A percentile compares a stretch with the other conserved stretches of the same genome.
Conservation (phyloP, 2,113 vertebrate genomes). For the Hyperopisus bebe region DNA sequence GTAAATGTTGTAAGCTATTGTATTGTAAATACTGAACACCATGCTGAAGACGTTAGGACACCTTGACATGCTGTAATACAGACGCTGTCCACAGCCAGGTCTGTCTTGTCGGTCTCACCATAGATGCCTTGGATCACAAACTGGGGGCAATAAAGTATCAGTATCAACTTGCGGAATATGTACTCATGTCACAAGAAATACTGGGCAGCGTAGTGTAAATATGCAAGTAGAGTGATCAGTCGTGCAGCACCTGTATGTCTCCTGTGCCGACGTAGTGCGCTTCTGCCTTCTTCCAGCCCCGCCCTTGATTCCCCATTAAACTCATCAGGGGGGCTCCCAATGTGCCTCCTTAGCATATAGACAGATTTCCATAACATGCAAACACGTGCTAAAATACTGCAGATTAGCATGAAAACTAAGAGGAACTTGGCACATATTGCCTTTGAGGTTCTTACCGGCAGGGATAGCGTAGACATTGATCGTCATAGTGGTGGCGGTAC, state of each 20-base stretch:
- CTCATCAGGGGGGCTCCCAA: slow-evolving; percentile 48
- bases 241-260: slow-evolving; percentile 43
- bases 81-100: slow-evolving; percentile 69
- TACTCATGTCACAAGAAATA: not conserved
- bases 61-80: slow-evolving; percentile 60
- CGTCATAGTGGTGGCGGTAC: slow-evolving; percentile 53
- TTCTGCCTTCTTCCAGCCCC: slow-evolving; percentile 50
- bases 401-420: not conserved
- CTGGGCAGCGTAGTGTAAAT: not conserved
- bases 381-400: not conserved
- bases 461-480: slow-evolving; percentile 50
- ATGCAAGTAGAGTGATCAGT: not conserved
- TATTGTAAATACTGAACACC: not conserved
- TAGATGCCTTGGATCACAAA: slow-evolving; percentile 65
- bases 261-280: slow-evolving; percentile 39
- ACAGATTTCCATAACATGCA: not conserved
- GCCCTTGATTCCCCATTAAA: slow-evolving; percentile 53
- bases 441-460: slow-evolving; percentile 43
- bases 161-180: not conserved
- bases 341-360: slow-evolving; percentile 37
- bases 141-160: slow-evolving; percentile 42
- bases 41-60: slow-evolving; percentile 35
- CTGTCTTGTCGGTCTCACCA: slow-evolving; percentile 57
- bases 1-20: not conserved
- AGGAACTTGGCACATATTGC: not conserved